phyloP scores from a whole-genome alignment of 30 jellyfish, hydroid and myxozoan genomes.

The Phacellophora camtschatica region DNA sequence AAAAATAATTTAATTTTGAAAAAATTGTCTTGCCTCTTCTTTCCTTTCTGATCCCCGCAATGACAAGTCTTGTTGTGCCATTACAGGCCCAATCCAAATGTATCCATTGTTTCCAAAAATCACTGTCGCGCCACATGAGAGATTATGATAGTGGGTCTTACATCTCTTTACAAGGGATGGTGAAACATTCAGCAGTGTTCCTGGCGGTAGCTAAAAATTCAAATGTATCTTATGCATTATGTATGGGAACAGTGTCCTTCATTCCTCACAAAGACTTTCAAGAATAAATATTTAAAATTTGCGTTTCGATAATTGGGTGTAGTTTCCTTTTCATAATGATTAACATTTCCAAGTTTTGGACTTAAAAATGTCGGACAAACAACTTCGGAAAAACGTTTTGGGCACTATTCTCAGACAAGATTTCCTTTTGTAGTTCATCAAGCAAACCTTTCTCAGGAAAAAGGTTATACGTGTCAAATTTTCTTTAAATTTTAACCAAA shows the following conservation, averaged over 20 bases:
- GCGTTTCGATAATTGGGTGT: too few species aligned
- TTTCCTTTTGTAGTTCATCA: too few species aligned
- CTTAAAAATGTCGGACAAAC: too few species aligned
- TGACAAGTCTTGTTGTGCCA: constrained; percentile 96
- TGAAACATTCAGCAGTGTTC: constrained; percentile 76
- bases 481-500: too few species aligned
- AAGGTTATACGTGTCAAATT: too few species aligned
- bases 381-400: too few species aligned
- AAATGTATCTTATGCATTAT: neutral
- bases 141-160: constrained; percentile 88
- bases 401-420: too few species aligned
- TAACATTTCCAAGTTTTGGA: too few species aligned
- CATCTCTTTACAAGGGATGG: constrained; percentile 89
- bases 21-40: constrained; percentile 22
- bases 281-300: too few species aligned
- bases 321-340: too few species aligned
- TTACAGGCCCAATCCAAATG: constrained; percentile 97
- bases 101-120: constrained; percentile 97
- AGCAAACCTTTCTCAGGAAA: too few species aligned
- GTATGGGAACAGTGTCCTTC: neutral
- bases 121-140: constrained; percentile 98
- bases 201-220: constrained; percentile 78
- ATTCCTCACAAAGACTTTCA: neutral
- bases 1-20: too few species aligned
- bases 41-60: constrained; percentile 53